Evolutionary conservation across 23 tunicate genomes (phyloP).

Genomic region (Phallusia fumigata): DNA sequence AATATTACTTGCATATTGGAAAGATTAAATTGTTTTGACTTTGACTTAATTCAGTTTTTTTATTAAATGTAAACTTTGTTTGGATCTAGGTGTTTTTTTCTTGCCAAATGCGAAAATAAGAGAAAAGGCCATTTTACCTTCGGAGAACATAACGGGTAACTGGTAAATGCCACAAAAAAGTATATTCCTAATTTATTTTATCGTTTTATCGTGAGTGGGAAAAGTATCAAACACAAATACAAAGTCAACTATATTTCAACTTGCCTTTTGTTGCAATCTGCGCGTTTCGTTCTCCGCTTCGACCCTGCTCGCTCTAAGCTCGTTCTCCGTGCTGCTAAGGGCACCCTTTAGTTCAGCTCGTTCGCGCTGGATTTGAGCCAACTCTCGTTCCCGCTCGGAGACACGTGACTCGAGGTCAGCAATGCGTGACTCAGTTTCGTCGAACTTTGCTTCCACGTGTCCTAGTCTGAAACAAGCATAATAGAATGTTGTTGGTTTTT

Average conservation of each 20-base stretch:
- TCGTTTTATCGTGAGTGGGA: no score
- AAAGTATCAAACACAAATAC: no score
- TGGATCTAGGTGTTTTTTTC: no score
- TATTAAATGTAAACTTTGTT: no score
- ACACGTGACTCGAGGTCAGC: conserved; percentile 38
- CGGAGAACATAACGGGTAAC: no score
- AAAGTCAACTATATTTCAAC: background rate
- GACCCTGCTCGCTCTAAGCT: conserved; percentile 51
- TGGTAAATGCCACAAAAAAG: no score
- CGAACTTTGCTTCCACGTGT: conserved; percentile 72
- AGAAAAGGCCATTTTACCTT: no score
- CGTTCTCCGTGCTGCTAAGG: conserved; percentile 56
- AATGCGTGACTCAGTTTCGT: conserved; percentile 67
- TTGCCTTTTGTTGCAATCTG: conserved; percentile 61
- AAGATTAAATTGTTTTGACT: no score
- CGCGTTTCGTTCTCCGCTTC: conserved; percentile 54
- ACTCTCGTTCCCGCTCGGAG: conserved; percentile 52
- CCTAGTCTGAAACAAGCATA: conserved; percentile 49
- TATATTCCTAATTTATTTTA: no score
- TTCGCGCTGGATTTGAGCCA: conserved; percentile 49
- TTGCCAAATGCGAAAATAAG: no score
- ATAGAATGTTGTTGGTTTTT: background rate
- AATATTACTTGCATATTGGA: no score
- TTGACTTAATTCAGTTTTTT: no score
- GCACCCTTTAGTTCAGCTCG: conserved; percentile 65